Percentiles rank a stretch among this genome's conserved stretches.
phyloP scores from a whole-genome alignment of 2,797 vertebrate species.

The Cuculus canorus region DNA sequence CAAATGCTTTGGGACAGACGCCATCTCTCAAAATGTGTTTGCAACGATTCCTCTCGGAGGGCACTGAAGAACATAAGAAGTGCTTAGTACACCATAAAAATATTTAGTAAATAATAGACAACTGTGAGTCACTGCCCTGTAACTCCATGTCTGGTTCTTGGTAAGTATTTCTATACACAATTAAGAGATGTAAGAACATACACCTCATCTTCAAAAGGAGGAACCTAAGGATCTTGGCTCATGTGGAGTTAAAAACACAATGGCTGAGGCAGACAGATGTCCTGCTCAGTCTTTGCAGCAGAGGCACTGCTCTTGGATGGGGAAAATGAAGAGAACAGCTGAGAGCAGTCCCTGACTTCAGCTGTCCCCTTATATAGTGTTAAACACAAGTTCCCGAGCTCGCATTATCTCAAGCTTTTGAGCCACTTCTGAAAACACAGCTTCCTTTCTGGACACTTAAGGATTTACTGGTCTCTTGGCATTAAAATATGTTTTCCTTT shows the following conservation, averaged over 20 bases:
- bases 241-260: neutral
- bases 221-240: constrained; percentile 18
- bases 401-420: neutral
- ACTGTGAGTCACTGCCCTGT: constrained; percentile 45
- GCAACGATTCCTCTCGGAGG: neutral
- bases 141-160: constrained; percentile 21
- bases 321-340: neutral
- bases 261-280: neutral
- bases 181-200: neutral
- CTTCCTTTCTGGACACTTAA: neutral
- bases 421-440: neutral
- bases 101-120: constrained; percentile 53
- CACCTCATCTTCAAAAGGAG: constrained; percentile 34
- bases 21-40: neutral
- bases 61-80: neutral
- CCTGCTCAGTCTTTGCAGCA: neutral
- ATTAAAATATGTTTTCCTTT: neutral
- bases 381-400: neutral
- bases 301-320: neutral
- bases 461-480: neutral
- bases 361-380: neutral
- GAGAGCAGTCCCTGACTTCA: neutral
- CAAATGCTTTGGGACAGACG: neutral
- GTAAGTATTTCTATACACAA: constrained; percentile 21
- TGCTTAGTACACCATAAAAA: neutral